Conservation (phyloP, 1,140 invertebrate genomes). For the Camponotus floridanus region DNA sequence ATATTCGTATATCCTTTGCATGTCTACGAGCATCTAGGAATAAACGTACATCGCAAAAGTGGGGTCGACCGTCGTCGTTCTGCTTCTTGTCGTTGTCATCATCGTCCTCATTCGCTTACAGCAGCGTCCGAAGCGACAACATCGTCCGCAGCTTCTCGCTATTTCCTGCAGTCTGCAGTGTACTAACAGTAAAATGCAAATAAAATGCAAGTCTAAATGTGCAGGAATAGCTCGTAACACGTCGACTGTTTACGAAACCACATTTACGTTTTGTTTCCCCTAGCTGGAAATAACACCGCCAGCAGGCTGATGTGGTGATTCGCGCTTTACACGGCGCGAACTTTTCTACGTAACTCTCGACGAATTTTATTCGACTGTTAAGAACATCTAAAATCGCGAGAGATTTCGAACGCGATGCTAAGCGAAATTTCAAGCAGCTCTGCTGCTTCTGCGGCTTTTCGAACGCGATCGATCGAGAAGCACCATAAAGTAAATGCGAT, state of each 20-base stretch:
- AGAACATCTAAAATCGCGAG: constrained; percentile 35
- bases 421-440: constrained; percentile 29
- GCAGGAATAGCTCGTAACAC: constrained; percentile 24
- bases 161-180: constrained; percentile 45
- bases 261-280: constrained; percentile 34
- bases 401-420: not conserved
- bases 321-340: not conserved
- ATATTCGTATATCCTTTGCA: not conserved
- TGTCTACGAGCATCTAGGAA: constrained; percentile 1
- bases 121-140: constrained; percentile 30
- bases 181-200: constrained; percentile 55
- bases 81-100: not conserved
- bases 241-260: constrained; percentile 53
- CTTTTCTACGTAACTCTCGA: constrained; percentile 5
- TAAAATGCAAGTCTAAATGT: constrained; percentile 48
- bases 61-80: constrained; percentile 5
- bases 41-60: not conserved
- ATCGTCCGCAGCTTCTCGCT: constrained; percentile 52
- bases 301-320: not conserved
- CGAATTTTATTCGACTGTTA: constrained; percentile 39
- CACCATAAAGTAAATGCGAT: constrained; percentile 13
- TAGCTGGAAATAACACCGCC: constrained; percentile 33
- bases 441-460: not conserved
- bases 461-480: not conserved
- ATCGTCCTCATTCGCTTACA: constrained; percentile 20